Evolutionary conservation across 2,797 vertebrate species (phyloP).

Genomic region (Anomalospiza imberbis): DNA sequence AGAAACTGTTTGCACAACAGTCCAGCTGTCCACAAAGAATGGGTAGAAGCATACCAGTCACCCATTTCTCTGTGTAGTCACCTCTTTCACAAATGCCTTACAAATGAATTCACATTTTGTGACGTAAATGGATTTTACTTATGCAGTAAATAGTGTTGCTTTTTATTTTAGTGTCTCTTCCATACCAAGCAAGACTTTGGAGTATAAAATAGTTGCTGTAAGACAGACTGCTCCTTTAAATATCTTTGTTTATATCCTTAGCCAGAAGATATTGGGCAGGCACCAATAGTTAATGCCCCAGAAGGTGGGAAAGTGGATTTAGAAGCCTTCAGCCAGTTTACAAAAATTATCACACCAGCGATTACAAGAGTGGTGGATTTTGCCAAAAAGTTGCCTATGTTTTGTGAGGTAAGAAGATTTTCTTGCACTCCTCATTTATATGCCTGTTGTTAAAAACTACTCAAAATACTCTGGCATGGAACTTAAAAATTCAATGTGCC

Average conservation of each 20-base stretch:
- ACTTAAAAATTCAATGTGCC: not conserved
- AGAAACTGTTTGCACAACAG: not conserved
- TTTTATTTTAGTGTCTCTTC: not conserved
- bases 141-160: not conserved
- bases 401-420: conserved; percentile 89
- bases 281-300: conserved; percentile 88
- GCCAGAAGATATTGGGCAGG: conserved; percentile 97
- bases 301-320: conserved; percentile 98
- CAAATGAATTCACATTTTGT: not conserved
- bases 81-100: not conserved
- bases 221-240: conserved; percentile 65
- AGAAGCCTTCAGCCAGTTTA: conserved; percentile 99
- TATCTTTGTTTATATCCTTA: conserved; percentile 87
- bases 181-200: not conserved
- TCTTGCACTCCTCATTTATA: not conserved
- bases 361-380: conserved; percentile 99
- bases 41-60: not conserved
- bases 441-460: not conserved
- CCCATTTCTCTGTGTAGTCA: not conserved
- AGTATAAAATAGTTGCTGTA: not conserved
- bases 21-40: not conserved
- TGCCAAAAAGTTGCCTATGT: conserved; percentile 99
- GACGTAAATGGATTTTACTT: not conserved
- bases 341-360: conserved; percentile 99
- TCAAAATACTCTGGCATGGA: not conserved